Base-by-base conservation (phyloP, 2,797 vertebrate species). In the Myotis findleyi region DNA sequence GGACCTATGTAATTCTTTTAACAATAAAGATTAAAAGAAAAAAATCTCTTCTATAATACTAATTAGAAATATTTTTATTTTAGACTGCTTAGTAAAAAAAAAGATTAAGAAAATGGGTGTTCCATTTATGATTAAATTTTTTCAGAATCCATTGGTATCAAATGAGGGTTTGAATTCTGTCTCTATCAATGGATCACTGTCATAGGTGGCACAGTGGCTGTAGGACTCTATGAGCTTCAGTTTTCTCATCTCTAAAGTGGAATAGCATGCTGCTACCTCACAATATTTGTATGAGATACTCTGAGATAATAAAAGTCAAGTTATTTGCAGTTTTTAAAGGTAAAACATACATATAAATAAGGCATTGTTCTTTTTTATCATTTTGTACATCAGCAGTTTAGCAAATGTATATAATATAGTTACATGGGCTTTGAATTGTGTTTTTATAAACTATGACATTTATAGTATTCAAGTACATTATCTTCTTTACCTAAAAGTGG, bases 41-140 rank as follows among this genome's bases (percentile, higher is more conserved):
- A 94, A 77, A 62, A 41, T 57, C 1, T 3, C 14, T 92, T 81
- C 72, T n/a, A 38, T 64, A 80, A 36, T 9, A 18, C 20, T 75
- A 20, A 69, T 33, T 81, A 18, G 18, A 79, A 89, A 41, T 76
- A 25, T 41, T 96, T 96, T 92, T 66, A 47, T 49, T 68, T 47
- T 51, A 12, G 51, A 59, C 2, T 38, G 10, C 36, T 88, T 30
- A 73, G 17, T 53, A 30, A 23, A 69, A 51, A 25, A 21, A 59
- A 47, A 47, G 3, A 27, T 44, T 21, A 18, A 76, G 72, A 66
- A 71, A 79, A 44, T 86, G 3, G 0, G 5, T 44, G 0, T 18
- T 73, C 2, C 3, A 6, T 75, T 91, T 79, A 13, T 89, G n/a
- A 84, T 47, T 69, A 69, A 51, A 69, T 62, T 62, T 89, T 3